These are phyloP conservation scores for Melanotaenia pygmaea DNA, from an alignment of 2,797 vertebrate species.

Conservation along the genomic window DNA sequence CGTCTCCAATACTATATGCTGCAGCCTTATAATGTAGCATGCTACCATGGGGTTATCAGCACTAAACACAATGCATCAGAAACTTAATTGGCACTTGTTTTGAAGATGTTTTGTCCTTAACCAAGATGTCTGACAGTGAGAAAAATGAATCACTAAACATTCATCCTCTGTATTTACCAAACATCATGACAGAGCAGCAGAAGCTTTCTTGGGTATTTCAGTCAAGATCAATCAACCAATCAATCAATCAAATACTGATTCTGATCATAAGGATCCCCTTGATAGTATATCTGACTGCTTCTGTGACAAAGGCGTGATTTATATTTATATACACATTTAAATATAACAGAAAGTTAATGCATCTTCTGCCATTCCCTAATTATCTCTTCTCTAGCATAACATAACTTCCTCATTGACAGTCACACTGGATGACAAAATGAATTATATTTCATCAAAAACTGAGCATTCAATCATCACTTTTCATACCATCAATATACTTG, in stretches of 20 bases:
- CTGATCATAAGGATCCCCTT: not conserved
- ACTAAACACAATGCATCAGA: not conserved
- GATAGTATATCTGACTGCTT: not conserved
- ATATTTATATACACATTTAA: too few relatives aligned
- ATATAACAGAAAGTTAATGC: too few relatives aligned
- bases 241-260: too few relatives aligned
- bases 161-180: not conserved
- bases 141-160: not conserved
- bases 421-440: too few relatives aligned
- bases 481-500: not conserved
- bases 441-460: too few relatives aligned
- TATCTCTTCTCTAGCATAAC: too few relatives aligned
- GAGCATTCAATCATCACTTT: not conserved
- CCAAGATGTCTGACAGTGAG: not conserved
- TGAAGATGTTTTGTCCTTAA: not conserved
- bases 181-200: not conserved
- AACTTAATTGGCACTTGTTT: not conserved
- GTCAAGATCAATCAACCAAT: not conserved
- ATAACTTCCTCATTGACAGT: too few relatives aligned
- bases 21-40: not conserved
- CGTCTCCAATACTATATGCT: not conserved
- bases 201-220: not conserved
- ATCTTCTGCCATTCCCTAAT: too few relatives aligned
- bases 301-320: too few relatives aligned
- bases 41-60: constrained; percentile 9